Evolutionary conservation across 2,888 invertebrate genomes (phyloP).

Genomic region (Dusona sp.): DNA sequence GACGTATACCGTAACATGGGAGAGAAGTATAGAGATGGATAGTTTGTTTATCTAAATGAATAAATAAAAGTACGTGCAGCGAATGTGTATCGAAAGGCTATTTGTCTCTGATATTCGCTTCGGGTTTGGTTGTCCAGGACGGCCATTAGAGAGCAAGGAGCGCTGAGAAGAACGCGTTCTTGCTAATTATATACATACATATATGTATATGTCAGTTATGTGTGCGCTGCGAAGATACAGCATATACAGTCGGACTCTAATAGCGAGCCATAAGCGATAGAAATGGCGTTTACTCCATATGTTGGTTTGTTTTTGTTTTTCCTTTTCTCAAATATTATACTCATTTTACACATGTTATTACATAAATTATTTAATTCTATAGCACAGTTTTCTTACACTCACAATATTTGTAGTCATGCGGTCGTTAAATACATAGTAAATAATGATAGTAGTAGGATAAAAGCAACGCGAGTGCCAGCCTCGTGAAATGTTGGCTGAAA

Average conservation of each 20-base stretch:
- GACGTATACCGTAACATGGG: not conserved
- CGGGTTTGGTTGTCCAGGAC: slow-evolving; percentile 4
- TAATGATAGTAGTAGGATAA: slow-evolving; percentile 27
- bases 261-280: not conserved
- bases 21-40: not conserved
- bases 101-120: slow-evolving; percentile 4
- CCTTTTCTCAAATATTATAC: not conserved
- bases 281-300: not conserved
- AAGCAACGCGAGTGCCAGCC: slow-evolving; percentile 42
- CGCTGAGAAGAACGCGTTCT: slow-evolving; percentile 5
- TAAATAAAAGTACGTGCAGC: not conserved
- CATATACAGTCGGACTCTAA: not conserved
- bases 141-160: not conserved
- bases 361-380: not conserved
- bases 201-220: no score
- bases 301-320: not conserved
- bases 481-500: slow-evolving; percentile 42
- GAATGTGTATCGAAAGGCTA: not conserved
- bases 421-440: not conserved
- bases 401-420: not conserved
- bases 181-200: slow-evolving; percentile 22
- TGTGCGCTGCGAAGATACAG: not conserved
- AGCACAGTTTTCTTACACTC: not conserved
- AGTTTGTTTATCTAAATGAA: not conserved
- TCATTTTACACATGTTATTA: not conserved